A percentile compares a stretch with the other conserved stretches of the same genome.
Evolutionary conservation across 2,113 vertebrate species (phyloP).

Genomic region (Petromus typicus): DNA sequence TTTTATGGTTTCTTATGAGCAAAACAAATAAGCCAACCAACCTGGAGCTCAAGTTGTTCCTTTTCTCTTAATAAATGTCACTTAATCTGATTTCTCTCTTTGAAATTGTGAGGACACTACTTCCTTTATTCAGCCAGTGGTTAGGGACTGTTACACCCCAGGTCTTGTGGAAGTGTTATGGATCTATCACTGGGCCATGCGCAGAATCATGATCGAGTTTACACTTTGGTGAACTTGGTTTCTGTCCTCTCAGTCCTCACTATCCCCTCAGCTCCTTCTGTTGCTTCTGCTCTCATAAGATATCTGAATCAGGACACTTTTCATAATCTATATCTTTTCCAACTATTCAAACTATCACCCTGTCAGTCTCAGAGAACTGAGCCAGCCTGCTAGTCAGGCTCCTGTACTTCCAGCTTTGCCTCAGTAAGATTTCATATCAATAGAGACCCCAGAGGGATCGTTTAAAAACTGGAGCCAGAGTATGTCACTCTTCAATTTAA

Average conservation of each 20-base stretch:
- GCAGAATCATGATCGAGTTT: background rate
- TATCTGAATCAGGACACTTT: background rate
- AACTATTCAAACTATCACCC: background rate
- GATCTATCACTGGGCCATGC: background rate
- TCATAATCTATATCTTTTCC: background rate
- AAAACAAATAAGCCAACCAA: background rate
- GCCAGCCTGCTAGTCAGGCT: background rate
- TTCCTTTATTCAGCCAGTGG: background rate
- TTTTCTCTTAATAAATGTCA: background rate
- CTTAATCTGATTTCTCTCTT: background rate
- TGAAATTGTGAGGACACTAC: background rate
- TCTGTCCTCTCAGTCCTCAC: background rate
- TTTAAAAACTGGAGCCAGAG: background rate
- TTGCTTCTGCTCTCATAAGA: constrained; percentile 2
- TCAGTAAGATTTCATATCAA: background rate
- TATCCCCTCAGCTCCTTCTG: background rate
- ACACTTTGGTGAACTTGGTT: background rate
- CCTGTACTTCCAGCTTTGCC: background rate
- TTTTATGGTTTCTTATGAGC: background rate
- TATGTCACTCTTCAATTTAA: background rate
- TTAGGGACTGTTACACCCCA: background rate
- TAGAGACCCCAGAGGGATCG: background rate
- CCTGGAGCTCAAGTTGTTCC: background rate
- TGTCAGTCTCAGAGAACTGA: background rate
- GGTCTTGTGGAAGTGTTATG: background rate